These are phyloP conservation scores for Phrynocephalus forsythii DNA, from an alignment of 2,797 vertebrate genomes.

Conservation along the genomic window DNA sequence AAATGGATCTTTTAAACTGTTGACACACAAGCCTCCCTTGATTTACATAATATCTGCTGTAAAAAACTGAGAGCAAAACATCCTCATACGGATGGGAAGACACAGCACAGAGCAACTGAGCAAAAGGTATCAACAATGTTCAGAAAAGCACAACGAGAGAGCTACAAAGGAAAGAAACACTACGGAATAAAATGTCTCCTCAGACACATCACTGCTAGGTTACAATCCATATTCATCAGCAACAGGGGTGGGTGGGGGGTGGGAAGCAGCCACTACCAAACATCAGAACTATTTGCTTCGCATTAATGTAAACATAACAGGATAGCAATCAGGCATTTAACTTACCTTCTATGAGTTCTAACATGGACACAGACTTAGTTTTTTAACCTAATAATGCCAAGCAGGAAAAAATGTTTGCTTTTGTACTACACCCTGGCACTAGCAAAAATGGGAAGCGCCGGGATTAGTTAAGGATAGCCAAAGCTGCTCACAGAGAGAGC, in stretches of 20 bases:
- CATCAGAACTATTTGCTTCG: constrained; percentile 44
- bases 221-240: constrained; percentile 47
- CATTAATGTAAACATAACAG: constrained; percentile 47
- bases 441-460: constrained; percentile 72
- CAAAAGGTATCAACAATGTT: not conserved
- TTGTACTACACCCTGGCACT: constrained; percentile 69
- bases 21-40: constrained; percentile 43
- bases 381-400: constrained; percentile 67
- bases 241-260: constrained; percentile 28
- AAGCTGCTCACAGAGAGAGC: constrained; percentile 81
- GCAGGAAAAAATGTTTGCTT: constrained; percentile 69
- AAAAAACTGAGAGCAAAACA: constrained; percentile 55
- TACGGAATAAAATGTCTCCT: constrained; percentile 43
- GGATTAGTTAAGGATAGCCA: constrained; percentile 82
- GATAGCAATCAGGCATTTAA: constrained; percentile 64
- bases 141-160: constrained; percentile 44
- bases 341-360: constrained; percentile 97
- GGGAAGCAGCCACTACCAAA: constrained; percentile 27
- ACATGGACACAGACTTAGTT: constrained; percentile 84
- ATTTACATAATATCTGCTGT: constrained; percentile 42
- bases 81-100: constrained; percentile 58
- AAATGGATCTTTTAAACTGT: constrained; percentile 43
- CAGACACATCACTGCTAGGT: constrained; percentile 43
- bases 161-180: constrained; percentile 39
- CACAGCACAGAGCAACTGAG: constrained; percentile 62